Conservation (phyloP, 2,888 invertebrate species). For the Lasioglossum morio region DNA sequence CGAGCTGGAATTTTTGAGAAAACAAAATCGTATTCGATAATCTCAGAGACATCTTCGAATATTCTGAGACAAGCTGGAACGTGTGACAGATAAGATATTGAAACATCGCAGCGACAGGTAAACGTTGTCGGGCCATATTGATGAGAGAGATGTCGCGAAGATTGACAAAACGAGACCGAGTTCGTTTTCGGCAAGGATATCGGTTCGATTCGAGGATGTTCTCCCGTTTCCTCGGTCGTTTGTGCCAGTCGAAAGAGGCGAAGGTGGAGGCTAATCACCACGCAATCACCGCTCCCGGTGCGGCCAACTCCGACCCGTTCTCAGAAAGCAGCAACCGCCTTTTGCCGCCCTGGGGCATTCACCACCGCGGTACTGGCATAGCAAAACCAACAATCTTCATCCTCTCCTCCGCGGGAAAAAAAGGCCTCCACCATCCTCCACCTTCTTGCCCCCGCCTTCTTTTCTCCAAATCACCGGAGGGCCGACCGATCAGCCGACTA, state of each 20-base stretch:
- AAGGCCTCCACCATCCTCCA: constrained; percentile 68
- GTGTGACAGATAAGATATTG: not conserved
- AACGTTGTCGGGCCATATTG: not conserved
- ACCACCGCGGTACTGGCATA: constrained; percentile 73
- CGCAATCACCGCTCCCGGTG: constrained; percentile 81
- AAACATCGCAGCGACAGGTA: not conserved
- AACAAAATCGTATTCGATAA: not conserved
- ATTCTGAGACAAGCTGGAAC: not conserved
- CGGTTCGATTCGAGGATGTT: constrained; percentile 17
- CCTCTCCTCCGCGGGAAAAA: constrained; percentile 72
- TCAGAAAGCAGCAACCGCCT: constrained; percentile 77
- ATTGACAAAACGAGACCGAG: constrained; percentile 59
- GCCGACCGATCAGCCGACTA: constrained; percentile 68
- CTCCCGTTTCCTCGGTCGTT: constrained; percentile 33
- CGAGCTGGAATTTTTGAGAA: not conserved
- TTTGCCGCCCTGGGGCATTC: constrained; percentile 71
- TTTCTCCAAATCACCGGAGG: constrained; percentile 71
- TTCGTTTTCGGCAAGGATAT: constrained; percentile 39
- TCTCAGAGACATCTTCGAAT: not conserved
- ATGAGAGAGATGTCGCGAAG: not conserved
- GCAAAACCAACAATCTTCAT: constrained; percentile 83
- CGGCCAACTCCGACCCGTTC: constrained; percentile 76
- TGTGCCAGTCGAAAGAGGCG: constrained; percentile 68
- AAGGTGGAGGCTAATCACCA: constrained; percentile 82
- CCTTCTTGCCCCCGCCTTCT: constrained; percentile 61